Evolutionary conservation across 2,113 vertebrate genomes (phyloP).

Genomic region (Catharus bicknelli): DNA sequence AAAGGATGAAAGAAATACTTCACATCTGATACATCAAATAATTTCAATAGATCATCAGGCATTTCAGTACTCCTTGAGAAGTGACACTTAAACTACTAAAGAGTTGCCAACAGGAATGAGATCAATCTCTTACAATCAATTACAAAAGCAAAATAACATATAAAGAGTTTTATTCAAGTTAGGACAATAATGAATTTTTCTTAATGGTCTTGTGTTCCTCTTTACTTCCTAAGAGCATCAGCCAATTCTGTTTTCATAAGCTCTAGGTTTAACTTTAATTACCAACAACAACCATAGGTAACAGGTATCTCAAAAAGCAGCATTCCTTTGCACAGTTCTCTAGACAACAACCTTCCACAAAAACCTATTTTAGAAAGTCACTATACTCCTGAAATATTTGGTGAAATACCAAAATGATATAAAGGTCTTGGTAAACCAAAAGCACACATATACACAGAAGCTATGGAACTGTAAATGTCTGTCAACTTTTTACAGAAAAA

Average conservation of each 20-base stretch:
- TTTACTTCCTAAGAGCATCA: background rate
- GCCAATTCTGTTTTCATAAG: background rate
- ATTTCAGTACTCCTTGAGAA: background rate
- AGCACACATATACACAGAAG: fast-evolving
- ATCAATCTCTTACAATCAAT: background rate
- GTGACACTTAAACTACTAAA: background rate
- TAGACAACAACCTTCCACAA: background rate
- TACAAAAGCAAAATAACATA: background rate
- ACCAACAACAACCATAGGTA: background rate
- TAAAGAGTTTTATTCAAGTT: background rate
- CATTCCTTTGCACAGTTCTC: background rate
- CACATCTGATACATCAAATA: background rate
- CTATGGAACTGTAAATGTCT: background rate
- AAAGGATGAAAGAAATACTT: background rate
- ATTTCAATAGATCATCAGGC: fast-evolving
- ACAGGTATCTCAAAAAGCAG: background rate
- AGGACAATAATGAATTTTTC: background rate
- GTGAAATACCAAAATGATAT: background rate
- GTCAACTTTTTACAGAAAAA: background rate
- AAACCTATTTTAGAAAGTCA: background rate
- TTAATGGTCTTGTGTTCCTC: background rate
- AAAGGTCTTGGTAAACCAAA: background rate
- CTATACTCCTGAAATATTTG: background rate
- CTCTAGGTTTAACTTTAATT: background rate
- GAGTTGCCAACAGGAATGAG: background rate